phyloP scores from a whole-genome alignment of 2,113 vertebrate species.

The Callorhinus ursinus region DNA sequence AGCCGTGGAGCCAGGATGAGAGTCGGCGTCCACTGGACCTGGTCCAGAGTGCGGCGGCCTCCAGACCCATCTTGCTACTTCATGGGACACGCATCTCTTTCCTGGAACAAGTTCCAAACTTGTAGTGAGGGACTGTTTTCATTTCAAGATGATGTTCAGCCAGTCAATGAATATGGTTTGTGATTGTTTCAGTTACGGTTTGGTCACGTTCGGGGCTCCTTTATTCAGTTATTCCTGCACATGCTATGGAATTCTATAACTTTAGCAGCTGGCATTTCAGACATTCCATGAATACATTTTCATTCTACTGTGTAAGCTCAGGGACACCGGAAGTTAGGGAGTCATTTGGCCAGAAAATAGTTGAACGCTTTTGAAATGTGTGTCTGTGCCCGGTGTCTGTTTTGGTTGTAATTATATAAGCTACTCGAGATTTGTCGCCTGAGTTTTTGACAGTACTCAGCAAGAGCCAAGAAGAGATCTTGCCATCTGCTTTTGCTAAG shows the following conservation, averaged over 20 bases:
- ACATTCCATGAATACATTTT: conserved; percentile 11
- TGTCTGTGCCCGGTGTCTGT: background rate
- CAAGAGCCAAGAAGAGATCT: background rate
- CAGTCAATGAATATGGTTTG: background rate
- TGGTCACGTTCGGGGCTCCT: background rate
- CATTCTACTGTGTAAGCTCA: background rate
- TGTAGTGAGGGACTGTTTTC: background rate
- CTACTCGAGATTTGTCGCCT: background rate
- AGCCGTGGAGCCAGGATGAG: conserved; percentile 45
- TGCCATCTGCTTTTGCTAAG: background rate
- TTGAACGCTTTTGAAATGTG: background rate
- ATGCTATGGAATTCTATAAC: background rate
- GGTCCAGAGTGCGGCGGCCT: background rate
- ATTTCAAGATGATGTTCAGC: background rate
- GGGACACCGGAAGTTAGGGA: background rate
- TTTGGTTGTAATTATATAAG: background rate
- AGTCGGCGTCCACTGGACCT: background rate
- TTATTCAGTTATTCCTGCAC: background rate
- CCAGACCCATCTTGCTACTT: background rate
- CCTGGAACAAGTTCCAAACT: background rate
- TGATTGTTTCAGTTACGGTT: background rate
- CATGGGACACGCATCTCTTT: background rate
- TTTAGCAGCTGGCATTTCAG: background rate
- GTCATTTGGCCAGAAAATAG: background rate
- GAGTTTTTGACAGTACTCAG: background rate